Base-by-base conservation (phyloP, 2,797 vertebrate genomes). In the Rhinatrema bivittatum region DNA sequence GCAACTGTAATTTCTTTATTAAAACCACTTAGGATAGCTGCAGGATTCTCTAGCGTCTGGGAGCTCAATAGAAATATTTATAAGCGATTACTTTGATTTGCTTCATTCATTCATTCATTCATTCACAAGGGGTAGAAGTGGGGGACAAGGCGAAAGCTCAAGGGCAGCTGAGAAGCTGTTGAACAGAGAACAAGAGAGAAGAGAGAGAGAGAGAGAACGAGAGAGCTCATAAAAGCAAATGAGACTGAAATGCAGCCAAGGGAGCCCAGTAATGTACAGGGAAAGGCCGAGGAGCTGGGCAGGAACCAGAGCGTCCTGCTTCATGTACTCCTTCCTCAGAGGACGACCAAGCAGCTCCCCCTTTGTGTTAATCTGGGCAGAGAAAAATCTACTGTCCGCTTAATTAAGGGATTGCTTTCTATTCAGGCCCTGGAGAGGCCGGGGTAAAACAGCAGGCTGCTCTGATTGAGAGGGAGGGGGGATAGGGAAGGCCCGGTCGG, bases 171-270 rank as follows among this genome's bases (percentile, higher is more conserved):
- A 58, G 60, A 63, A 69, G 63, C 36, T 7, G 42, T 62, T 24
- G 64, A 62, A 43, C 48, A 65, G 46, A 63, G 59, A 68, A 70
- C 57, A 70, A 68, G 69, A 59, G 55, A n/a, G 64, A 62, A 43
- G 48, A 65, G 46, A 63, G 59, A 68, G 69, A 59, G 55, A 65
- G 46, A 63, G 59, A 68, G 70, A 57, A 70, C 68, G 69, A 59
- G 55, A 56, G 53, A 59, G 65, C 68, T 78, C 56, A 63, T 68
- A 71, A 68, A 66, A 59, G 52, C 58, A 58, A 63, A 46, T 18
- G 62, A 76, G 75, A 74, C 65, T 76, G 72, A 80, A 78, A 5
- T 67, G 72, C 73, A 76, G 73, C 72, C 73, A 77, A 69, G 40
- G 55, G 45, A 60, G 68, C 38, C 44, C 55, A 67, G 56, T 37